Percentiles rank a stretch among this genome's conserved stretches.
Conservation (phyloP, 2,797 vertebrate species). For the Sciurus carolinensis region DNA sequence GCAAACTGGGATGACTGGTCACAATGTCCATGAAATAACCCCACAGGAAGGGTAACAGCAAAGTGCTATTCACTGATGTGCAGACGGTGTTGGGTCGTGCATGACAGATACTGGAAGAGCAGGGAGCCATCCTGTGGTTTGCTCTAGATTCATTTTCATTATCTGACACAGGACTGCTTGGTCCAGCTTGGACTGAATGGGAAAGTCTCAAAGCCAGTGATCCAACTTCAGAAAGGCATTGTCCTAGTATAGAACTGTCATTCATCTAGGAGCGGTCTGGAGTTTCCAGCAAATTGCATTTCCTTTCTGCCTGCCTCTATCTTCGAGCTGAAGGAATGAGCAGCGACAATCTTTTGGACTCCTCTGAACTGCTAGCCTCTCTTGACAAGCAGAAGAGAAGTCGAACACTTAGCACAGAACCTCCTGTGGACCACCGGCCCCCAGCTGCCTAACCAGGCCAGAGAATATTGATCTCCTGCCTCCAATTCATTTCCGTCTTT, state of each 20-base stretch:
- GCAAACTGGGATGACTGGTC: neutral
- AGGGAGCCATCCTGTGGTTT: neutral
- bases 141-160: slow-evolving; percentile 11
- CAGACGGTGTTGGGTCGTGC: neutral
- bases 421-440: neutral
- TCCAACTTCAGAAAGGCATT: neutral
- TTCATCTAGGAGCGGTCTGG: slow-evolving; percentile 19
- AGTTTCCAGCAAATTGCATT: slow-evolving; percentile 35
- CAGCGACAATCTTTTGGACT: neutral
- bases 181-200: neutral
- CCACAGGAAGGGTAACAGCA: neutral
- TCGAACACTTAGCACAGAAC: neutral
- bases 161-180: neutral
- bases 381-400: slow-evolving; percentile 10
- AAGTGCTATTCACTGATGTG: neutral
- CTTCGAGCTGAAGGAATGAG: slow-evolving; percentile 27
- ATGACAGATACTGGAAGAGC: neutral
- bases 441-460: neutral
- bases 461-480: neutral
- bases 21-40: no score
- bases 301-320: slow-evolving; percentile 23
- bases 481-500: slow-evolving; percentile 1
- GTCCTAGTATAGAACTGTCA: neutral
- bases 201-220: neutral
- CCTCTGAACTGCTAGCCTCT: neutral